Evolutionary conservation across 1,140 invertebrate genomes (phyloP).

Genomic region (Drosophila punjabiensis): DNA sequence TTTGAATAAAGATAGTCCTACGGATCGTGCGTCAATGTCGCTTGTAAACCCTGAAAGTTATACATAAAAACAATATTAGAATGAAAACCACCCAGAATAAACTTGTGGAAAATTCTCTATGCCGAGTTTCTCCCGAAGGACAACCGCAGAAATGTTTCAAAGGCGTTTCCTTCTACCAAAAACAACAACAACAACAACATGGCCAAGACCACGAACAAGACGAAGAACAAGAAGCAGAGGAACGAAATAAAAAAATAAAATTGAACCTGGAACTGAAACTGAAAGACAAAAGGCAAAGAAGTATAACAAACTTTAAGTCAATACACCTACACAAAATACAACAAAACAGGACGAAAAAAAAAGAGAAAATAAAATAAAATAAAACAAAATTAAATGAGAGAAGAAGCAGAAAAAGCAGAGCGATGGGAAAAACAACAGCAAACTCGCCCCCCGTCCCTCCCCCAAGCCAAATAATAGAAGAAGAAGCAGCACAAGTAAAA

Average conservation of each 20-base stretch:
- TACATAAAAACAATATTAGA: conserved; percentile 13
- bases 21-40: conserved; percentile 19
- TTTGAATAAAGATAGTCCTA: neutral
- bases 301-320: conserved; percentile 81
- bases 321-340: conserved; percentile 73
- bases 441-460: conserved; percentile 21
- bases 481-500: conserved; percentile 67
- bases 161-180: conserved; percentile 68
- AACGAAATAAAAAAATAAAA: conserved; percentile 22
- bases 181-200: conserved; percentile 38
- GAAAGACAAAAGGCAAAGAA: conserved; percentile 71
- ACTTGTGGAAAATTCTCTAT: conserved; percentile 29
- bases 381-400: conserved; percentile 65
- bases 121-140: conserved; percentile 20
- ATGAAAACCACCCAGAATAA: conserved; percentile 33
- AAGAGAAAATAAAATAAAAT: conserved; percentile 33
- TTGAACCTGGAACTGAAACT: conserved; percentile 48
- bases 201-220: conserved; percentile 33
- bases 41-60: conserved; percentile 20
- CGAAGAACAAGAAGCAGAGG: conserved; percentile 7
- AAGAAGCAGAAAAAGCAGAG: conserved; percentile 30
- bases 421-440: conserved; percentile 45
- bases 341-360: conserved; percentile 34
- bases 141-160: conserved; percentile 65
- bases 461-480: conserved; percentile 32